Base-by-base conservation (phyloP, 2,888 invertebrate species). In the Synanthedon tipuliformis region DNA sequence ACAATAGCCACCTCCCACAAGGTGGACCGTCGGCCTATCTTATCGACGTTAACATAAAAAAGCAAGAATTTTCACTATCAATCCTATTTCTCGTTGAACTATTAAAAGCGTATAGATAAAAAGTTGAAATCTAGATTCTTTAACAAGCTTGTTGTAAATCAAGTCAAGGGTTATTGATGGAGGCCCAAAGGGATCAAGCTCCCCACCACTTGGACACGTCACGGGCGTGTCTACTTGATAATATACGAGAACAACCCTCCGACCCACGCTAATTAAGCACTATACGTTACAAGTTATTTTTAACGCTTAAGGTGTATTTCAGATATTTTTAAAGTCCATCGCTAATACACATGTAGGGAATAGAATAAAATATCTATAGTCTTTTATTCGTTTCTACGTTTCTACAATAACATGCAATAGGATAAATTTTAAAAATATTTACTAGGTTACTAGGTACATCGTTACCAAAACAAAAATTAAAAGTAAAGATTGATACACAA, bases 181-280 rank as follows among this genome's bases (percentile, higher is more conserved):
- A 74, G 78, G 76, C 73, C 69, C 66, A 62, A 63, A 34, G 27
- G 16, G n/a, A 16, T 51, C 41, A 49, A 49, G 40, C 61, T 65
- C 67, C 67, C 72, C 65, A 59, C 73, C 75, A 81, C 84, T 84
- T 81, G 72, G 73, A 70, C 84, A 84, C 81, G 84, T 67, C 69
- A 76, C 71, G 63, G 58, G 59, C 57, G 64, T 34, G 34, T 34
- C 64, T 71, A 66, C 75, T 75, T 60, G 59, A 69, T 63, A 58
- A 56, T 64, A 34, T 34, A 66, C 60, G 63, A 64, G 61, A 66
- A 59, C 59, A 34, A 51, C 54, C 51, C 52, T 40, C 45, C 51
- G 51, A 52, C 41, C 51, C 23, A 45, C 16, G n/a, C 10, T 50
- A 50, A 34, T 34, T 34, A 34, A 34, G 34, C 34, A 34, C 34